Percentiles rank a stretch among this genome's conserved stretches.
Evolutionary conservation across 2,113 vertebrate species (phyloP).

Genomic region (Esox niger): DNA sequence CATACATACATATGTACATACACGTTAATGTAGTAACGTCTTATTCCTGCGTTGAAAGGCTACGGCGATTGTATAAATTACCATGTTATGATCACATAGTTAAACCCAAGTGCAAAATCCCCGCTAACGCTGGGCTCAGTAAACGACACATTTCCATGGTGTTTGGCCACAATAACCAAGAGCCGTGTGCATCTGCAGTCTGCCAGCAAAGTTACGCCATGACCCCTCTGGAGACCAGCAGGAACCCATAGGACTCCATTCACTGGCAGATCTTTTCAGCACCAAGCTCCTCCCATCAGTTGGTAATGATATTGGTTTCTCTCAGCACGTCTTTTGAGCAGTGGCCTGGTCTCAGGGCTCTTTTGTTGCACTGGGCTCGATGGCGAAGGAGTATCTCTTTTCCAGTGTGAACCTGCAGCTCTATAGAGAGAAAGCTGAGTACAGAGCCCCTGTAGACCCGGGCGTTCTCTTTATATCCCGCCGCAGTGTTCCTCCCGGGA

Average conservation of each 20-base stretch:
- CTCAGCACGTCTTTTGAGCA: constrained; percentile 63
- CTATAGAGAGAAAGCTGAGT: constrained; percentile 13
- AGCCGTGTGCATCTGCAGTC: constrained; percentile 53
- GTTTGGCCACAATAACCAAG: constrained; percentile 55
- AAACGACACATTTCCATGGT: constrained; percentile 23
- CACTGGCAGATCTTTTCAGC: constrained; percentile 56
- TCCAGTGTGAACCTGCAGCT: constrained; percentile 32
- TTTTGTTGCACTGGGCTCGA: constrained; percentile 59
- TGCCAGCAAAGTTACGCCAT: constrained; percentile 30
- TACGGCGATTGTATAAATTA: no score
- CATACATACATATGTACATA: no score
- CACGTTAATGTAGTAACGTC: no score
- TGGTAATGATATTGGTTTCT: constrained; percentile 72
- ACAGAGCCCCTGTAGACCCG: constrained; percentile 35
- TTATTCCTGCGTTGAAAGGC: no score
- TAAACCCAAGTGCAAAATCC: no score
- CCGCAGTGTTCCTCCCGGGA: constrained; percentile 46
- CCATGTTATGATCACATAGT: no score
- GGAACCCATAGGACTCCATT: constrained; percentile 48
- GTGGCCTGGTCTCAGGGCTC: constrained; percentile 53
- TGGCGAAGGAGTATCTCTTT: constrained; percentile 55
- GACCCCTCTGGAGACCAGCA: constrained; percentile 50
- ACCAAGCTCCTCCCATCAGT: constrained; percentile 43
- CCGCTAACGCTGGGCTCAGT: background rate
- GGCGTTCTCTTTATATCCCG: constrained; percentile 52